Base-by-base conservation (phyloP, 2,113 vertebrate species). In the Crocuta crocuta region DNA sequence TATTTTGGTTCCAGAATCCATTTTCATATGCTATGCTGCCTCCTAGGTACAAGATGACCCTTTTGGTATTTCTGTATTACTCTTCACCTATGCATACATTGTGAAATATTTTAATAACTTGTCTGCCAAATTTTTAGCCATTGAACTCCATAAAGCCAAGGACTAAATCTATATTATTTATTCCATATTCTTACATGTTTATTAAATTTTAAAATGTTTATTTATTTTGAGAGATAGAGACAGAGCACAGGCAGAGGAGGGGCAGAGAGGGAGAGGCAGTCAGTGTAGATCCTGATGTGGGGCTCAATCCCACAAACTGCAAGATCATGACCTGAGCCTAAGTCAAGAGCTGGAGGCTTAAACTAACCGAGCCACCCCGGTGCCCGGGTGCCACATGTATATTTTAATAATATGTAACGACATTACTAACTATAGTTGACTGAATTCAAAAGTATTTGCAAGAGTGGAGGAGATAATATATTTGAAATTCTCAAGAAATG, bases 401-500 rank as follows among this genome's bases (percentile, higher is more conserved):
- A 61, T 61, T 94, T 81, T 65, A 11, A 9, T 85, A 97, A 74
- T 74, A 26, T 58, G 45, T 33, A 76, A 83, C 83, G 31, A 43
- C 11, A 28, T 85, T 83, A 83, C 11, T 82, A 90, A 79, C 26
- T 81, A 82, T 55, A 89, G 85, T 21, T 15, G 33, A 55, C 19
- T 91, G n/a, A 85, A 90, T 15, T 83, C 16, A 65, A 31, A 95
- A 87, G 33, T 80, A 63, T 95, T 94, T 94, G 70, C 15, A 90
- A 95, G n/a, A 89, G 31, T 39, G 2, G 1, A 74, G 16, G 17
- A 68, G 26, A 94, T 21, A 84, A 35, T 80, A 86, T 31, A 88
- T 70, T 90, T 92, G 53, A 91, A 95, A 90, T 89, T 94, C n/a
- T 87, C 28, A 90, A 83, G 24, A 94, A 89, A 65, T 92, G 7